Conservation (phyloP, 2,113 vertebrate genomes). For the Myotis davidii region DNA sequence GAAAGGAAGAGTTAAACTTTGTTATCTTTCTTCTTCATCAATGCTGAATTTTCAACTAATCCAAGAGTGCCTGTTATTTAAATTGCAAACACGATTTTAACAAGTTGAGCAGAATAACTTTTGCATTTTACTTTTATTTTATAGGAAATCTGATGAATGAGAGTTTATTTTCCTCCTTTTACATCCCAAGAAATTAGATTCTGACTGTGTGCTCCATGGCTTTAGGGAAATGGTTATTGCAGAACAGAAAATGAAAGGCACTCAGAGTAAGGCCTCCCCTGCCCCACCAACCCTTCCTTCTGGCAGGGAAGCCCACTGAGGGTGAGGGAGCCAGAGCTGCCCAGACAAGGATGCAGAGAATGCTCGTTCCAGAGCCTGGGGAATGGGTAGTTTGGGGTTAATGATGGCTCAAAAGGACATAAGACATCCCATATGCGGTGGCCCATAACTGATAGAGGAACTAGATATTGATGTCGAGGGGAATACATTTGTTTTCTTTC, state of each 20-base stretch:
- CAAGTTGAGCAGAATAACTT: neutral
- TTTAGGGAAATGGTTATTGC: neutral
- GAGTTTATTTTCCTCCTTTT: neutral
- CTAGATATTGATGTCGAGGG: neutral
- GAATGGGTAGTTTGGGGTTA: neutral
- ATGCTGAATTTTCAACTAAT: neutral
- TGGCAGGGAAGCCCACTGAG: neutral
- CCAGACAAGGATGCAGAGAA: neutral
- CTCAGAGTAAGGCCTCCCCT: neutral
- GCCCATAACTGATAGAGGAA: neutral
- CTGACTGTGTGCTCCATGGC: neutral
- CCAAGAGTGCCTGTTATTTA: neutral
- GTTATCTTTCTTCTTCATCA: neutral
- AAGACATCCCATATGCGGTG: neutral
- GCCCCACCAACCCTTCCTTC: neutral
- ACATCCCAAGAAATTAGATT: conserved; percentile 15
- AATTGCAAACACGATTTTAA: conserved; percentile 25
- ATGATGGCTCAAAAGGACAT: neutral
- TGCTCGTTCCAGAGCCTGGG: neutral
- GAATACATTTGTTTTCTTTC: neutral
- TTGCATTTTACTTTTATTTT: conserved; percentile 32
- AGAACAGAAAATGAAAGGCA: neutral
- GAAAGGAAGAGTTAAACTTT: neutral
- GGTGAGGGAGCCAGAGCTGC: neutral
- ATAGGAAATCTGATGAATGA: neutral